Percentiles rank a stretch among this genome's conserved stretches.
phyloP scores from a whole-genome alignment of 1,140 invertebrate species.

The Atta texana region DNA sequence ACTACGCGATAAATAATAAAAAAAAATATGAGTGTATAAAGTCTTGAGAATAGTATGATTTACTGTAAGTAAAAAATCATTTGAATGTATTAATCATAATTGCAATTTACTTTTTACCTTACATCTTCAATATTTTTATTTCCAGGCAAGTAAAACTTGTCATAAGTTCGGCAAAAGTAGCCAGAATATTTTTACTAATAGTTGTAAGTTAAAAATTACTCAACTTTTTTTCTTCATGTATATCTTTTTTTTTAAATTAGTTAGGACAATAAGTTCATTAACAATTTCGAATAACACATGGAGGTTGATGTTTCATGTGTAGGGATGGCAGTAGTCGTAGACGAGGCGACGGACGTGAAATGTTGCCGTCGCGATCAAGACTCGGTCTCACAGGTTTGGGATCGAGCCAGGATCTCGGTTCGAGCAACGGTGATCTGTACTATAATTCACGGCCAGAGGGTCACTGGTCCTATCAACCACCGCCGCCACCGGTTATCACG shows the following conservation, averaged over 20 bases:
- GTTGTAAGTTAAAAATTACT: too few species aligned
- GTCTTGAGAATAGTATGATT: too few species aligned
- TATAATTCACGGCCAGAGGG: conserved; percentile 91
- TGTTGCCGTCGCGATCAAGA: conserved; percentile 90
- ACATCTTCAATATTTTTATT: too few species aligned
- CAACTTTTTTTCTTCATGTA: too few species aligned
- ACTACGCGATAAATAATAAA: too few species aligned
- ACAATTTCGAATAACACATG: background rate
- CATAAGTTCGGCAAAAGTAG: too few species aligned
- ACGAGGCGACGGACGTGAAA: conserved; percentile 91
- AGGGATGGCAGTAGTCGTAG: conserved; percentile 84
- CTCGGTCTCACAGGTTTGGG: conserved; percentile 89
- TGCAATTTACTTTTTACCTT: too few species aligned
- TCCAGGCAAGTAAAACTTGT: too few species aligned
- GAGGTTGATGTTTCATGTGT: conserved; percentile 11
- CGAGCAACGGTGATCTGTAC: conserved; percentile 92
- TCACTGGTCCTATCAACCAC: conserved; percentile 89
- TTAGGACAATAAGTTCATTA: background rate
- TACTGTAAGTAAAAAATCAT: too few species aligned
- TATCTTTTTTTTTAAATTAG: background rate
- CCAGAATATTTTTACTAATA: too few species aligned
- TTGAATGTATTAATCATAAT: too few species aligned
- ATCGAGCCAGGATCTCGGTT: conserved; percentile 85
- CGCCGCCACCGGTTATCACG: conserved; percentile 93
- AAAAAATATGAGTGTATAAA: too few species aligned